Percentiles rank a stretch among this genome's conserved stretches.
phyloP scores from a whole-genome alignment of 2,113 vertebrate genomes.

The Manacus vitellinus region DNA sequence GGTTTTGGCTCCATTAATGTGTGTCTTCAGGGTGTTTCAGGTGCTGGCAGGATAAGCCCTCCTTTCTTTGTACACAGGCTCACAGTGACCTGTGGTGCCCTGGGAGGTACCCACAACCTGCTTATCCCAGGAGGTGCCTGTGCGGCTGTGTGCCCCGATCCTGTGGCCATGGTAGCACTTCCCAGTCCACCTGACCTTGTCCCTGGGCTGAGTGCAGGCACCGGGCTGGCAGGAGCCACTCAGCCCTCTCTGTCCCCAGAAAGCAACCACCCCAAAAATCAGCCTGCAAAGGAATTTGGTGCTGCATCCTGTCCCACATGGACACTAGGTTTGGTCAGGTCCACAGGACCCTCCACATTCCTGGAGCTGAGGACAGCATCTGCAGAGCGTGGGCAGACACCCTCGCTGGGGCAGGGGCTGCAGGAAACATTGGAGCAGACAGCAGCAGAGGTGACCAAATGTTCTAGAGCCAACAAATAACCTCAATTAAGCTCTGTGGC shows the following conservation, averaged over 20 bases:
- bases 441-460: neutral
- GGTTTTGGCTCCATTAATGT: rapidly evolving
- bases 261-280: rapidly evolving
- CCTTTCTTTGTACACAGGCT: neutral
- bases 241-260: rapidly evolving
- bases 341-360: rapidly evolving
- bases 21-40: neutral
- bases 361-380: neutral
- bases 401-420: neutral
- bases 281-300: neutral
- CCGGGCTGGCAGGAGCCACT: neutral
- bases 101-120: rapidly evolving
- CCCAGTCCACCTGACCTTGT: neutral
- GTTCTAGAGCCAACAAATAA: conserved; percentile 46
- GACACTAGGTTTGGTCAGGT: neutral
- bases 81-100: rapidly evolving
- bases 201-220: neutral
- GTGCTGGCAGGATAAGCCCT: rapidly evolving
- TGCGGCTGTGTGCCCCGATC: rapidly evolving
- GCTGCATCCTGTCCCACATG: neutral
- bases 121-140: neutral
- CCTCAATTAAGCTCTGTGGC: conserved; percentile 56
- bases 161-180: neutral
- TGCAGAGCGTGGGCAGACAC: neutral
- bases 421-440: neutral